phyloP scores from a whole-genome alignment of 2,797 vertebrate species.

The Periophthalmus magnuspinnatus region DNA sequence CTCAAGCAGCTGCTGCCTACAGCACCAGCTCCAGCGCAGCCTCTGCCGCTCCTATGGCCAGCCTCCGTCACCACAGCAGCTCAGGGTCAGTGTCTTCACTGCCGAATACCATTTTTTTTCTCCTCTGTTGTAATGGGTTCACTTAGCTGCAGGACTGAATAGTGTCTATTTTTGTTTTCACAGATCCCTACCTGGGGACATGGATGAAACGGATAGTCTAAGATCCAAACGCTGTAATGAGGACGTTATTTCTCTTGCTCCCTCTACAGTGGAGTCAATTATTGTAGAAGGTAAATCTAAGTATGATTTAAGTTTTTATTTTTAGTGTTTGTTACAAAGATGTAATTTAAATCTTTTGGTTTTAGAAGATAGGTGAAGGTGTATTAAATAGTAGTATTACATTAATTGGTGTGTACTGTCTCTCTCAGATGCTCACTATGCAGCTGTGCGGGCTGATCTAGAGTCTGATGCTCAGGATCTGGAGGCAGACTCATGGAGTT shows the following conservation, averaged over 20 bases:
- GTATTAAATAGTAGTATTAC: not conserved
- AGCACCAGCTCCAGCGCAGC: conserved; percentile 53
- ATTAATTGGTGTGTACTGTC: not conserved
- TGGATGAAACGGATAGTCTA: conserved; percentile 90
- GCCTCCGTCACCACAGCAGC: conserved; percentile 69
- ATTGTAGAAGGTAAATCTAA: conserved; percentile 88
- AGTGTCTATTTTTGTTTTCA: conserved; percentile 41
- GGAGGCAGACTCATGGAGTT: conserved; percentile 92
- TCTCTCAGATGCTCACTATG: conserved; percentile 79
- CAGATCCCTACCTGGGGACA: conserved; percentile 87
- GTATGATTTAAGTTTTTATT: not conserved
- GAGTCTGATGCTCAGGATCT: conserved; percentile 88
- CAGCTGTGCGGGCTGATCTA: conserved; percentile 82
- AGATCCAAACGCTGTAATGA: conserved; percentile 83
- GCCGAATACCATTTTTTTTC: not conserved
- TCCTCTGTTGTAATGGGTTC: not conserved
- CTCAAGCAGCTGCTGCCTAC: conserved; percentile 68
- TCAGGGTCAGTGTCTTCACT: conserved; percentile 80
- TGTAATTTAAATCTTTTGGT: not conserved
- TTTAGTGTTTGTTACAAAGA: not conserved
- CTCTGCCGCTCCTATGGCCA: conserved; percentile 37
- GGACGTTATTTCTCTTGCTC: conserved; percentile 83
- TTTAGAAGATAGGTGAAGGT: not conserved
- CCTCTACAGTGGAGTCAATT: conserved; percentile 84
- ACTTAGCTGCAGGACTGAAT: not conserved